Evolutionary conservation across 2,888 invertebrate species (phyloP).

Genomic region (Anagyrus pseudococci): DNA sequence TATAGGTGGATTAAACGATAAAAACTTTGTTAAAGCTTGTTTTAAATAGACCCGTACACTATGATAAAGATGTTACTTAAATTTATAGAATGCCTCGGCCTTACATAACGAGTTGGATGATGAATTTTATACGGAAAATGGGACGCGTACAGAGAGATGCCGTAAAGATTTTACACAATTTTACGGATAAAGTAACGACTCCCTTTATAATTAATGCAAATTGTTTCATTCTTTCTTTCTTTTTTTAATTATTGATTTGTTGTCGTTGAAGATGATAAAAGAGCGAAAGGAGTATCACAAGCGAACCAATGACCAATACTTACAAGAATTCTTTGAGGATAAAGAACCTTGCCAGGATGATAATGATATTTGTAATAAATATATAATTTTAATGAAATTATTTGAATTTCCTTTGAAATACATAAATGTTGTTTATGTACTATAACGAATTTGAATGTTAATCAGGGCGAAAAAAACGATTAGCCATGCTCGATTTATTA

Average conservation of each 20-base stretch:
- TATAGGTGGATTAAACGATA: slow-evolving; percentile 44
- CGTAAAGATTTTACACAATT: slow-evolving; percentile 64
- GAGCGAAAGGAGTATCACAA: slow-evolving; percentile 38
- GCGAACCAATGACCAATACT: slow-evolving; percentile 29
- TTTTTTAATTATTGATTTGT: neutral
- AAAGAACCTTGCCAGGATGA: neutral
- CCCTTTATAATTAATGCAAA: no score
- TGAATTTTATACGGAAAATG: slow-evolving; percentile 35
- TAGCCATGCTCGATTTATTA: slow-evolving; percentile 54
- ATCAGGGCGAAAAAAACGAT: slow-evolving; percentile 40
- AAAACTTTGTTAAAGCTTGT: slow-evolving; percentile 20
- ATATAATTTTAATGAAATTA: no score
- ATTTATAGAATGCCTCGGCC: slow-evolving; percentile 43
- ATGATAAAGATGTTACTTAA: neutral
- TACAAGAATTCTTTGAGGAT: slow-evolving; percentile 23
- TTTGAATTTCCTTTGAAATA: no score
- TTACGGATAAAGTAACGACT: slow-evolving; percentile 65
- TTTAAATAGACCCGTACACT: no score
- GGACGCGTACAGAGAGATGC: slow-evolving; percentile 59
- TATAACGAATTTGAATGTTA: neutral
- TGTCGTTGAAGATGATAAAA: slow-evolving; percentile 33
- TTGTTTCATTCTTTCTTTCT: neutral
- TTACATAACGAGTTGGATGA: slow-evolving; percentile 33
- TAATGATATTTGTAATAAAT: neutral
- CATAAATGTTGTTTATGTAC: neutral